Evolutionary conservation across 2,797 vertebrate species (phyloP), one percentile per base, ranked within the genome.

Genomic region (Tadarida brasiliensis): DNA sequence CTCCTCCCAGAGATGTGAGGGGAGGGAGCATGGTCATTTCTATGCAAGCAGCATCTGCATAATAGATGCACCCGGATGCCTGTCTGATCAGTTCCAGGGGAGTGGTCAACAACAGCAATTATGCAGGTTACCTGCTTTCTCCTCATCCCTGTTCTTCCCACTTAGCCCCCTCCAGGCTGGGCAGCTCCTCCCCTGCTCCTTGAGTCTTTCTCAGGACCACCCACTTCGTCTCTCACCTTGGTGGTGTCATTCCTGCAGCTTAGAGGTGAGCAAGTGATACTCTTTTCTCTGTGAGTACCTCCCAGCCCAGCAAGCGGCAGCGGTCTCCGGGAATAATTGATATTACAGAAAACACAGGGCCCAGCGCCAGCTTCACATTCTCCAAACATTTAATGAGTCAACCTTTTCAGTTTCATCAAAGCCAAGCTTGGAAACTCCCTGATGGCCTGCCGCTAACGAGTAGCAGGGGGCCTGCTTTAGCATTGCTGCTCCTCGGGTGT

Each of bases 311-410:
- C 47, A 28, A 54, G 90, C 15, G 35, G 77, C 54, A 20, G 28
- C 0, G 0, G 61, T 80, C 87, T 95, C 87, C 0, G 44, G 94
- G 94, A 96, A 94, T 95, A 91, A 92, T 47, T 94, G 87, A 89
- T 89, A 80, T 92, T 94, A 91, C 87, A 92, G 96, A 97, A 97
- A 96, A 83, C 68, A 71, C 92, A 86, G 95, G 96, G 97, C 88
- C 0, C 1, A 54, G 17, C 7, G 90, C 97, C 97, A 97, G 96
- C 90, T 56, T 90, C 74, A 51, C 85, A 73, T 88, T 92, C 85
- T 95, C 92, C 67, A 71, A 94, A 92, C 96, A 88, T 89, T 94
- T 88, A 94, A 83, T 84, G 97, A 94, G 93, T 85, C 87, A 87
- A 88, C 87, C 65, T 87, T 96, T 96, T 95, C 82, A 83, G 94